Evolutionary conservation across 2,113 vertebrate species (phyloP).

Genomic region (Halcyon senegalensis): DNA sequence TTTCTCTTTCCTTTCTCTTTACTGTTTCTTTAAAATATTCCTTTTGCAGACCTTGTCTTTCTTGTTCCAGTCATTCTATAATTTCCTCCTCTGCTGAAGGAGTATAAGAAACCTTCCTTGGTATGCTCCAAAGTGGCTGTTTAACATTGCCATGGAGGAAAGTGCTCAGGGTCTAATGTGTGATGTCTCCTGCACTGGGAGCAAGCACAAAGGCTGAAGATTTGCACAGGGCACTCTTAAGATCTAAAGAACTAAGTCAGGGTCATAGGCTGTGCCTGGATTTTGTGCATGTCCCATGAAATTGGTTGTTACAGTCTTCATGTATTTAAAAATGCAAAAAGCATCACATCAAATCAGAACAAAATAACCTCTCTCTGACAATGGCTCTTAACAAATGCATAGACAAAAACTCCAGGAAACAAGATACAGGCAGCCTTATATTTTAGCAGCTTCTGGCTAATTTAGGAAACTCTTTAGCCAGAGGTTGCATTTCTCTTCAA

Average conservation of each 20-base stretch:
- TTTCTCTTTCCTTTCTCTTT: background rate
- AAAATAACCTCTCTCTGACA: conserved; percentile 16
- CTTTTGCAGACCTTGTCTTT: background rate
- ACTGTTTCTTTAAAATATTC: background rate
- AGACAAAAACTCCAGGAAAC: background rate
- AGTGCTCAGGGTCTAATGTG: background rate
- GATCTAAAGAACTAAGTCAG: background rate
- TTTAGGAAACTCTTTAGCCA: conserved; percentile 17
- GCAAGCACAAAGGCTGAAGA: background rate
- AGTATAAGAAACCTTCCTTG: background rate
- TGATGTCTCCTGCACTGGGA: background rate
- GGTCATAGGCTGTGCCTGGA: background rate
- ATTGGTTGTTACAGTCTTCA: background rate
- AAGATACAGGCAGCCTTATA: background rate
- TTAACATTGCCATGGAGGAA: background rate
- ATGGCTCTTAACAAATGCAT: conserved; percentile 17
- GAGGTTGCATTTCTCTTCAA: background rate
- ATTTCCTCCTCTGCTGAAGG: background rate
- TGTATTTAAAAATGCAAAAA: conserved; percentile 29
- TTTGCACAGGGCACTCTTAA: background rate
- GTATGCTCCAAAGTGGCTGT: background rate
- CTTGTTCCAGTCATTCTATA: background rate
- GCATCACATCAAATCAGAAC: conserved; percentile 3
- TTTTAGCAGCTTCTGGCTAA: background rate
- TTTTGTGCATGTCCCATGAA: background rate